Conservation (phyloP, 2,797 vertebrate genomes). For the Pseudopleuronectes americanus region DNA sequence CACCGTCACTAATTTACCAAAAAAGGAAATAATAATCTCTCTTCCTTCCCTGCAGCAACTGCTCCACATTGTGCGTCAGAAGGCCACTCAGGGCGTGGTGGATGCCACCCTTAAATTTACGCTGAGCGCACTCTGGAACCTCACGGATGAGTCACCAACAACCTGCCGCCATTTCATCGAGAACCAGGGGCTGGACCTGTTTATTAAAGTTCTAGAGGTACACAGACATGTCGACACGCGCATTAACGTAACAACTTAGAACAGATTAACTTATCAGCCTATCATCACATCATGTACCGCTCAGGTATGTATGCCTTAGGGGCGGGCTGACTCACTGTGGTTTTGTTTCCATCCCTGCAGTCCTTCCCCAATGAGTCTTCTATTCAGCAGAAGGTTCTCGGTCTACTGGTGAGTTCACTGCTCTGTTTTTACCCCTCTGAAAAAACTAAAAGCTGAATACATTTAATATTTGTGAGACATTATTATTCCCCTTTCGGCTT, state of each 20-base stretch:
- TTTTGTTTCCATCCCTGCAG: slow-evolving; percentile 77
- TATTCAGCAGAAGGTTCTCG: slow-evolving; percentile 98
- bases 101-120: slow-evolving; percentile 99
- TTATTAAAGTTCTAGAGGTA: slow-evolving; percentile 98
- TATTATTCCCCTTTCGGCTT: not conserved
- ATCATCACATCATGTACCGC: slow-evolving; percentile 9
- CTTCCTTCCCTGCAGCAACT: slow-evolving; percentile 87
- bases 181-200: slow-evolving; percentile 97
- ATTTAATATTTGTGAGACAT: not conserved
- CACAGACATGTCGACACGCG: not conserved
- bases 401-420: slow-evolving; percentile 91
- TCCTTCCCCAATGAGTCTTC: slow-evolving; percentile 98
- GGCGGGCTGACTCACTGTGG: slow-evolving; percentile 52
- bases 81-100: slow-evolving; percentile 93
- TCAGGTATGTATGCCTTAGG: slow-evolving; percentile 15
- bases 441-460: not conserved
- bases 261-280: slow-evolving; percentile 8
- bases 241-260: not conserved
- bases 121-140: slow-evolving; percentile 97
- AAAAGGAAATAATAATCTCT: not conserved
- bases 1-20: not conserved
- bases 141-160: slow-evolving; percentile 98
- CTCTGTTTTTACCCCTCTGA: not conserved
- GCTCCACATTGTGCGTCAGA: slow-evolving; percentile 98
- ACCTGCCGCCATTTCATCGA: slow-evolving; percentile 99